Evolutionary conservation across 1,140 invertebrate genomes (phyloP).

Genomic region (Cherax quadricarinatus): DNA sequence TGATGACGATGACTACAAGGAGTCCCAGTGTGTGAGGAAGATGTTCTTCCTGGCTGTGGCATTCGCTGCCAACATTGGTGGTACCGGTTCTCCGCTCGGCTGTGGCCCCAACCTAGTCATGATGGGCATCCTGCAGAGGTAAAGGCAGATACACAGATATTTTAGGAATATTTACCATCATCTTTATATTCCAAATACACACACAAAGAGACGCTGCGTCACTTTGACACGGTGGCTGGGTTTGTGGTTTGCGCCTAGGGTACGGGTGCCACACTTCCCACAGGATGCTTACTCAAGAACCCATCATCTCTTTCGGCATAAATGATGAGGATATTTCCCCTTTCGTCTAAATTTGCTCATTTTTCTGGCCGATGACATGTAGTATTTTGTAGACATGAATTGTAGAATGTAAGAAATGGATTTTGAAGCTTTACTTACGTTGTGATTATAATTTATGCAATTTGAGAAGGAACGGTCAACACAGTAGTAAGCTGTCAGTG

Average conservation of each 20-base stretch:
- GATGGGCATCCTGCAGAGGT: constrained; percentile 67
- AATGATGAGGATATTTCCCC: too few relatives aligned
- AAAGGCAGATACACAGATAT: not conserved
- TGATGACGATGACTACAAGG: constrained; percentile 21
- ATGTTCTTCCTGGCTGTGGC: constrained; percentile 74
- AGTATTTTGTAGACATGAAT: too few relatives aligned
- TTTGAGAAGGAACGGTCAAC: too few relatives aligned
- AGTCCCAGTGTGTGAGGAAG: constrained; percentile 43
- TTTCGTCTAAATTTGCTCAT: too few relatives aligned
- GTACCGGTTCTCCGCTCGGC: constrained; percentile 77
- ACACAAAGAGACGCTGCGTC: not conserved
- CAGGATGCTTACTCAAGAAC: too few relatives aligned
- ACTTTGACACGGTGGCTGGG: not conserved
- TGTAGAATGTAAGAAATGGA: too few relatives aligned
- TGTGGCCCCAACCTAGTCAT: constrained; percentile 76
- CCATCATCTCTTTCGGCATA: too few relatives aligned
- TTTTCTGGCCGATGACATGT: too few relatives aligned
- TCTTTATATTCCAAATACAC: not conserved
- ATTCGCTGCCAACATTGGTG: constrained; percentile 83
- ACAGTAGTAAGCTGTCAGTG: too few relatives aligned
- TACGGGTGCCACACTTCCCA: too few relatives aligned
- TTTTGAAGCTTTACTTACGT: too few relatives aligned
- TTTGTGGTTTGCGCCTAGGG: not conserved
- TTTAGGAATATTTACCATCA: not conserved
- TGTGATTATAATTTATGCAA: too few relatives aligned